These are phyloP conservation scores for Plutella xylostella DNA, from an alignment of 2,888 invertebrate species.

Conservation along the genomic window DNA sequence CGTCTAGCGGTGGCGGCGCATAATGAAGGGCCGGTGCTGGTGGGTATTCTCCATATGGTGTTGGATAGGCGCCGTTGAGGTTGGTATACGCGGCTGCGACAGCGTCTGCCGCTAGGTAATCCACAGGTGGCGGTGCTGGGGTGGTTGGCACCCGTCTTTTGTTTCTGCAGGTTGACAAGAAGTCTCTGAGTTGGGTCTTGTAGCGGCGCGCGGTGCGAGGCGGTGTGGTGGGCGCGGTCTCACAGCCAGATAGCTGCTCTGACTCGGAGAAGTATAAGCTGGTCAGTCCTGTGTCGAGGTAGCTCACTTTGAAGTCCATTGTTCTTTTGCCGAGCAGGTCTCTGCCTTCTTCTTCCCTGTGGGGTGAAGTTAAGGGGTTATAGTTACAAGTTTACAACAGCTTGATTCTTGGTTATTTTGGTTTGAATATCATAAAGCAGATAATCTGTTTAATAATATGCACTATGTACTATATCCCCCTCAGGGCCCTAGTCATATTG, in stretches of 20 bases:
- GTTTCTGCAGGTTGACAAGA: constrained; percentile 90
- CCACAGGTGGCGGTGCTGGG: constrained; percentile 74
- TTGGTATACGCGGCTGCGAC: constrained; percentile 86
- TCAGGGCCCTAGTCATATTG: too few relatives aligned
- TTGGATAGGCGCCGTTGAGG: constrained; percentile 82
- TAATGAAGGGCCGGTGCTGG: constrained; percentile 78
- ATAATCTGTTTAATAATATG: too few relatives aligned
- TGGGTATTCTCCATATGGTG: constrained; percentile 81
- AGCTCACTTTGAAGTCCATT: constrained; percentile 99
- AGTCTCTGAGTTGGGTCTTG: constrained; percentile 93
- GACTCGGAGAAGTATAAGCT: constrained; percentile 91
- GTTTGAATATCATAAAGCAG: too few relatives aligned
- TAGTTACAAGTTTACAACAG: too few relatives aligned
- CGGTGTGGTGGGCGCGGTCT: constrained; percentile 74
- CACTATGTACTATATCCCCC: too few relatives aligned
- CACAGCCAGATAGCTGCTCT: constrained; percentile 77
- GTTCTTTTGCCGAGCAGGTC: constrained; percentile 97
- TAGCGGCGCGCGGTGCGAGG: constrained; percentile 89
- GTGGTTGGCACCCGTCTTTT: constrained; percentile 75
- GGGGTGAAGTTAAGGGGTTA: too few relatives aligned
- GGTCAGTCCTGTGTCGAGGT: constrained; percentile 92
- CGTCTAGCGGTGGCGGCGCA: constrained; percentile 72
- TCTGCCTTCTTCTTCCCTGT: constrained; percentile 97
- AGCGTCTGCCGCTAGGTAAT: constrained; percentile 76
- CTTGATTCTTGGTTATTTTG: too few relatives aligned